Conservation (phyloP, 1,140 invertebrate species). For the Penaeus japonicus region DNA sequence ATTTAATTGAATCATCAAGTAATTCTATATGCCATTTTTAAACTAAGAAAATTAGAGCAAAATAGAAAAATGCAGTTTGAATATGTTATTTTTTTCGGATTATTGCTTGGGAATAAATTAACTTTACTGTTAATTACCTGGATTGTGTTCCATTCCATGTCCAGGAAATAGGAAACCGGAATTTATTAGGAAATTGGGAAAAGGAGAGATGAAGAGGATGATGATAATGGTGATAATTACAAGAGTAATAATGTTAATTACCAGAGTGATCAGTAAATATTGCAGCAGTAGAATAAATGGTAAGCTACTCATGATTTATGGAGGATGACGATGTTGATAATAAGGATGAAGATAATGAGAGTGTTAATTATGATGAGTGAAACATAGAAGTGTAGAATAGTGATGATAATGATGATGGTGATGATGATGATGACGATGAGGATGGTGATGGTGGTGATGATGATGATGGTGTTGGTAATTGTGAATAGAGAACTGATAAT, state of each 20-base stretch:
- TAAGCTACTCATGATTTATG: too few relatives aligned
- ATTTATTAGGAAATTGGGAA: too few relatives aligned
- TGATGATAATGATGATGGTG: neutral
- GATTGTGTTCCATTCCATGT: too few relatives aligned
- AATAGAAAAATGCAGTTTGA: too few relatives aligned
- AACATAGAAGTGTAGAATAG: neutral
- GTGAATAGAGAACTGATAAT: neutral
- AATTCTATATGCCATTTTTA: too few relatives aligned
- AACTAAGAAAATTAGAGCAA: too few relatives aligned
- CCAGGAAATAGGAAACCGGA: too few relatives aligned
- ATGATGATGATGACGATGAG: neutral
- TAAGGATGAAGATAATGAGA: neutral
- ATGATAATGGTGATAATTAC: neutral
- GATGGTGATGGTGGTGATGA: neutral
- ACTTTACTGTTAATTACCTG: too few relatives aligned
- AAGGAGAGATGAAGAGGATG: too few relatives aligned
- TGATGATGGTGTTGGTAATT: neutral
- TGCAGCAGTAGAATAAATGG: neutral
- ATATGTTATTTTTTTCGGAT: too few relatives aligned
- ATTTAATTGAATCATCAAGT: too few relatives aligned
- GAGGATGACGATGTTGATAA: neutral
- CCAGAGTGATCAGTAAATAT: neutral
- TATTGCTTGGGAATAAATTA: too few relatives aligned
- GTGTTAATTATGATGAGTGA: neutral
- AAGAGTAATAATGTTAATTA: neutral